Evolutionary conservation across 2,113 vertebrate genomes (phyloP).

Genomic region (Uropsilus gracilis): DNA sequence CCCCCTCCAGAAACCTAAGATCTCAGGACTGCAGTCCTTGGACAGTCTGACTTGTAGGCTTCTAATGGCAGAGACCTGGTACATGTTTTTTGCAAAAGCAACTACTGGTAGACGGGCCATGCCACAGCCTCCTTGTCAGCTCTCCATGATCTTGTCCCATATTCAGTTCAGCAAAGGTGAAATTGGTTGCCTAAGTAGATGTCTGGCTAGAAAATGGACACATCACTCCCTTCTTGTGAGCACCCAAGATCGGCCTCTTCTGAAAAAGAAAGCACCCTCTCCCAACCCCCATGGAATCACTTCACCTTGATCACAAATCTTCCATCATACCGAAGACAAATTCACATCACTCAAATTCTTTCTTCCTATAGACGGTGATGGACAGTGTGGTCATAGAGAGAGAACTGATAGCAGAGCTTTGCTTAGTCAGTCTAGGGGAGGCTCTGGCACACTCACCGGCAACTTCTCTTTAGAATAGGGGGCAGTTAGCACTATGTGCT

Average conservation of each 20-base stretch:
- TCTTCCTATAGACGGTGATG: not conserved
- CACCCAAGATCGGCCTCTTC: not conserved
- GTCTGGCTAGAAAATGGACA: not conserved
- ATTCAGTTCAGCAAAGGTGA: not conserved
- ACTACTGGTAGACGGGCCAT: accelerated
- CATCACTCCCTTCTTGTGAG: not conserved
- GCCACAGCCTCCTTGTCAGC: no score
- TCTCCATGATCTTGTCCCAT: not conserved
- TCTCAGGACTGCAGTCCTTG: accelerated
- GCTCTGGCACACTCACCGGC: not conserved
- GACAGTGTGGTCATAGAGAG: not conserved
- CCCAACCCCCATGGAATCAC: not conserved
- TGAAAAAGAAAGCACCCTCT: not conserved
- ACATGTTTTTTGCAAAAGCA: not conserved
- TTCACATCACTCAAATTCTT: not conserved
- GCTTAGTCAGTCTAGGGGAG: not conserved
- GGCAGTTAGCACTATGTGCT: not conserved
- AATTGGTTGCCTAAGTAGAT: not conserved
- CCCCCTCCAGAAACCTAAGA: accelerated
- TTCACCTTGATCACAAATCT: not conserved
- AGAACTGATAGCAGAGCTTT: not conserved
- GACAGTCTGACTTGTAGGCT: accelerated
- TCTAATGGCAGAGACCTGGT: accelerated
- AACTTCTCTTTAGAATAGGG: not conserved
- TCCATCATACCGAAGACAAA: not conserved